Percentiles rank a stretch among this genome's conserved stretches.
These are phyloP conservation scores for Guaruba guarouba DNA, from an alignment of 2,113 vertebrate species.

Conservation along the genomic window DNA sequence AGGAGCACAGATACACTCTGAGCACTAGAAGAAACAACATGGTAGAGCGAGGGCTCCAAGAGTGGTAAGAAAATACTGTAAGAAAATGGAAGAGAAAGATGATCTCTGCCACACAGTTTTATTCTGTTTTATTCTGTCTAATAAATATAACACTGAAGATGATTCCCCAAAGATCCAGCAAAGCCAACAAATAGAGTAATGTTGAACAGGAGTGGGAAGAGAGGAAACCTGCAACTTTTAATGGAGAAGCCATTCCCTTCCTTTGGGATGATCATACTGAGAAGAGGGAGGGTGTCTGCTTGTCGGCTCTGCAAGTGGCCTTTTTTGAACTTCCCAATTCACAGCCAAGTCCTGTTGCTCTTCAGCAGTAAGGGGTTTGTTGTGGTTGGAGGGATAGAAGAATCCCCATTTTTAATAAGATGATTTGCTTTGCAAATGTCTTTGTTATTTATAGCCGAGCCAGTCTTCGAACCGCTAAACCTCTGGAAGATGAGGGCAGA, in stretches of 20 bases:
- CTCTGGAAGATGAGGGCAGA: conserved; percentile 58
- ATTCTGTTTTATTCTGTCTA: conserved; percentile 38
- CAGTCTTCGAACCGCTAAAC: conserved; percentile 52
- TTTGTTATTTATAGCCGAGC: conserved; percentile 47
- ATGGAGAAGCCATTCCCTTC: conserved; percentile 66
- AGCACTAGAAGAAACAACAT: not conserved
- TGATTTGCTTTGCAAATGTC: conserved; percentile 66
- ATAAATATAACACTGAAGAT: conserved; percentile 41
- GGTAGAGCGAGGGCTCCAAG: not conserved
- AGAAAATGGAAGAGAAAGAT: conserved; percentile 16
- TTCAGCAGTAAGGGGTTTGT: conserved; percentile 46
- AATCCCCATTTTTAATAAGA: conserved; percentile 52
- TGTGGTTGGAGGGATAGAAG: conserved; percentile 62
- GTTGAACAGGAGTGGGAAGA: conserved; percentile 42
- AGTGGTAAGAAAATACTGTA: not conserved
- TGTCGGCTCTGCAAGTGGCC: conserved; percentile 53
- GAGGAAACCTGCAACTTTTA: conserved; percentile 65
- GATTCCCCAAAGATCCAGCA: conserved; percentile 40
- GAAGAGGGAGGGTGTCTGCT: conserved; percentile 59
- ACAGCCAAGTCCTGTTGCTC: conserved; percentile 52
- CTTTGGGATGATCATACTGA: conserved; percentile 61
- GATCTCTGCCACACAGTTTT: conserved; percentile 26
- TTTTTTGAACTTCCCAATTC: conserved; percentile 58
- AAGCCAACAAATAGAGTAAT: conserved; percentile 40
- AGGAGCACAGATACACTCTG: not conserved